Base-by-base conservation (phyloP, 2,113 vertebrate genomes). In the Illadopsis cleaveri region DNA sequence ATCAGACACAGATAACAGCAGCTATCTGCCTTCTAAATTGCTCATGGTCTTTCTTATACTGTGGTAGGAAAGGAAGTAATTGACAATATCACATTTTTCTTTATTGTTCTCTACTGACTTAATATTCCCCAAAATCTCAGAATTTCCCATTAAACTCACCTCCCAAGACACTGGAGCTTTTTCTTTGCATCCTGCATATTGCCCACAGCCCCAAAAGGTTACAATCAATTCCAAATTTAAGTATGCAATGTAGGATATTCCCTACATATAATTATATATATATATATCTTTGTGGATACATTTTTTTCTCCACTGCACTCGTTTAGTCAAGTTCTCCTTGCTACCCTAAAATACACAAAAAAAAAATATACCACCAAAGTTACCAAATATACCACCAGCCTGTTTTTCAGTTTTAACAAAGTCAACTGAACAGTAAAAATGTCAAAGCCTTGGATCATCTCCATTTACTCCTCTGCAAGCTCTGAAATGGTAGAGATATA, bases 351-450 rank as follows among this genome's bases (percentile, higher is more conserved):
- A 38, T 38, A 38, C 56, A 54, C 77, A 94, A 27, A 65, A 70
- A 86, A 93, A 89, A 87, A 77, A 89, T 22, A 31, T 2, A 38
- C 7, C 48, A 51, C 42, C 54, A 28, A 82, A 91, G 47, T 51
- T 91, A 87, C 68, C 60, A 51, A 81, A 81, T 47, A 31, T 45
- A 86, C 73, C 80, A 70, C 9, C 47, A 91, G 33, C 42, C 42
- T 69, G 60, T 6, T 80, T 61, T 81, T 86, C 93, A 72, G 69
- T 91, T 82, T 92, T 89, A 86, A 85, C 6, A 5, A 76, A 90
- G 79, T 73, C 91, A 96, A 77, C 75, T 40, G 70, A 96, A 91
- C 51, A 88, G 53, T 53, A 88, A 88, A 93, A 93, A 85, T 54
- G 68, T 47, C 84, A 91, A 80, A 94, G 80, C 62, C 77, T 93